Conservation (phyloP, 2,113 vertebrate genomes). For the Zingel zingel region DNA sequence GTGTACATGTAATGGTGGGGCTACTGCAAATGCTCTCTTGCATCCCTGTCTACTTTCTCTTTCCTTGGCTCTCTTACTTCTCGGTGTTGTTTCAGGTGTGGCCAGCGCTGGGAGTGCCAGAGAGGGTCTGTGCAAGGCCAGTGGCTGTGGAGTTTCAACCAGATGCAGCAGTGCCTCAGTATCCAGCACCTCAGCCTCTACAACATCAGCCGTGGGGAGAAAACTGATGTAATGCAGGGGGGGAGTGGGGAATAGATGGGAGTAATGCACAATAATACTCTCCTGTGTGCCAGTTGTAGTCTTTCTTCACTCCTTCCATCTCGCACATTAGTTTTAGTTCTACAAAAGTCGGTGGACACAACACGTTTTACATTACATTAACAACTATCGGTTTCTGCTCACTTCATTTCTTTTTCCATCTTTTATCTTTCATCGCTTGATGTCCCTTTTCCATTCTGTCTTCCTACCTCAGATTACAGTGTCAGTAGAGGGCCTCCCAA, state of each 20-base stretch:
- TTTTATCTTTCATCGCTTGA: neutral
- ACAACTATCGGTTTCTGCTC: neutral
- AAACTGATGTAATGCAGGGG: slow-evolving; percentile 85
- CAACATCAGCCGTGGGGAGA: slow-evolving; percentile 93
- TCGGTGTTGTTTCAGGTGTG: slow-evolving; percentile 84
- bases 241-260: neutral
- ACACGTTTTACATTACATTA: neutral
- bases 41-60: neutral
- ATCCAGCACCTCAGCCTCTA: slow-evolving; percentile 89
- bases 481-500: slow-evolving; percentile 88
- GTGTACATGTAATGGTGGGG: neutral
- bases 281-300: neutral
- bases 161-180: slow-evolving; percentile 86
- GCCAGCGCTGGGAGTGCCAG: slow-evolving; percentile 88
- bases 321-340: neutral
- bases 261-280: slow-evolving; percentile 1
- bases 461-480: slow-evolving; percentile 86
- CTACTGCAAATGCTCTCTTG: neutral
- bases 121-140: slow-evolving; percentile 85
- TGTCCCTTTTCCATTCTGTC: neutral
- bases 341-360: neutral
- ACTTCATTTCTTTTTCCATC: neutral
- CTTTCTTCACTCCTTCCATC: neutral
- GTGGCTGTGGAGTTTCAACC: slow-evolving; percentile 96
- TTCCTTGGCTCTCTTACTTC: neutral